Percentiles rank a stretch among this genome's conserved stretches.
These are phyloP conservation scores for Amphiura filiformis DNA, from an alignment of 35 echinoderm and acorn worm genomes.

Conservation along the genomic window DNA sequence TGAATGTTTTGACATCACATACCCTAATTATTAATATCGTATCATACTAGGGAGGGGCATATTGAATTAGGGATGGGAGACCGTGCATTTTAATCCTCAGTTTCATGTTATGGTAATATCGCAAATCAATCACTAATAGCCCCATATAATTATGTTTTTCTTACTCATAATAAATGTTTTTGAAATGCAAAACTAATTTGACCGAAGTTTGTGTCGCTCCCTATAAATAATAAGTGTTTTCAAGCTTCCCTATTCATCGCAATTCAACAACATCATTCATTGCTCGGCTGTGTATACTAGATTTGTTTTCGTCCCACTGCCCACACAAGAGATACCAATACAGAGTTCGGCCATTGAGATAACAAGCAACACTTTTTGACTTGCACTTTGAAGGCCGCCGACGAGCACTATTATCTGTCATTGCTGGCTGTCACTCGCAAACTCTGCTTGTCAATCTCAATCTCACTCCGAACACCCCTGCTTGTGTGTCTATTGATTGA, in stretches of 20 bases:
- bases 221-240: conserved; percentile 17
- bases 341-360: conserved; percentile 8
- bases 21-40: no score
- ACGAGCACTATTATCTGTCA: conserved; percentile 31
- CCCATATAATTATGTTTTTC: no score
- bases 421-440: conserved; percentile 18
- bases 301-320: neutral
- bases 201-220: no score
- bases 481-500: conserved; percentile 65
- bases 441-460: conserved; percentile 56
- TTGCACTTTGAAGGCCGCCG: conserved; percentile 17
- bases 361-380: neutral
- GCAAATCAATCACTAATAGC: no score
- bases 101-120: no score
- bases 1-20: no score
- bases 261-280: conserved; percentile 23
- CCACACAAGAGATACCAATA: conserved; percentile 13
- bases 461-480: conserved; percentile 45
- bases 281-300: conserved; percentile 15
- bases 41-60: no score
- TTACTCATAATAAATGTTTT: no score
- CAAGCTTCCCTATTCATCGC: neutral
- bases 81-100: no score
- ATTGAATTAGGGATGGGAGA: no score
- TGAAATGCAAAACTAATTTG: no score